Conservation (phyloP, 2,113 vertebrate genomes). For the Eptesicus fuscus region DNA sequence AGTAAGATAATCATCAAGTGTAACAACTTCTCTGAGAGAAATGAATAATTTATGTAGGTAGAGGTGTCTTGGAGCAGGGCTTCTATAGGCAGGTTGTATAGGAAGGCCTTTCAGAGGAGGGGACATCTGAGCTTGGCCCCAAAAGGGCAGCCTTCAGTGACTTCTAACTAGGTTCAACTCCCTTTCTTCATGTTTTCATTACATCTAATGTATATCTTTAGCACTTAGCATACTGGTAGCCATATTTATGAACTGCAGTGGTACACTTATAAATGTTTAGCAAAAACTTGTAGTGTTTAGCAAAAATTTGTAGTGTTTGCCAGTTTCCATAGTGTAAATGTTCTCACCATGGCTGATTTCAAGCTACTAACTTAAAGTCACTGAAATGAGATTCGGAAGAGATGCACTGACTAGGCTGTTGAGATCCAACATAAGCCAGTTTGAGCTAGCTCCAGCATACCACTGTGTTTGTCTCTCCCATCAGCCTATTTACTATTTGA, state of each 20-base stretch:
- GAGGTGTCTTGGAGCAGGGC: background rate
- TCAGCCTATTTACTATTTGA: background rate
- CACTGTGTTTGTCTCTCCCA: background rate
- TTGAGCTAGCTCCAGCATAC: background rate
- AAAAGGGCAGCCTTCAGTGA: background rate
- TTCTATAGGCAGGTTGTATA: background rate
- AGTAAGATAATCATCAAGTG: background rate
- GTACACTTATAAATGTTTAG: background rate
- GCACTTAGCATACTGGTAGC: background rate
- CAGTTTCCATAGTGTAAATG: background rate
- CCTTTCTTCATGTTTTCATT: background rate
- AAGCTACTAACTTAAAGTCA: background rate
- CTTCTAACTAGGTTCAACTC: background rate
- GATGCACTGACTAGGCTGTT: background rate
- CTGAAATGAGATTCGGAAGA: background rate
- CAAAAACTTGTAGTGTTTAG: background rate
- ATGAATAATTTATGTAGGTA: background rate
- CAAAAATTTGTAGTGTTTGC: background rate
- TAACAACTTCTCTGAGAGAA: background rate
- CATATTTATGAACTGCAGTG: background rate
- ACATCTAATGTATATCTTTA: background rate
- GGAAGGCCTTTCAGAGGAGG: background rate
- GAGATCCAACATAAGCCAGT: too few relatives aligned
- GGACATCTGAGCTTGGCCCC: background rate
- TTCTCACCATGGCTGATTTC: background rate